Evolutionary conservation across 2,888 invertebrate species (phyloP), one percentile per base, ranked within the genome.

Genomic region (Scelioninae gen. 1): DNA sequence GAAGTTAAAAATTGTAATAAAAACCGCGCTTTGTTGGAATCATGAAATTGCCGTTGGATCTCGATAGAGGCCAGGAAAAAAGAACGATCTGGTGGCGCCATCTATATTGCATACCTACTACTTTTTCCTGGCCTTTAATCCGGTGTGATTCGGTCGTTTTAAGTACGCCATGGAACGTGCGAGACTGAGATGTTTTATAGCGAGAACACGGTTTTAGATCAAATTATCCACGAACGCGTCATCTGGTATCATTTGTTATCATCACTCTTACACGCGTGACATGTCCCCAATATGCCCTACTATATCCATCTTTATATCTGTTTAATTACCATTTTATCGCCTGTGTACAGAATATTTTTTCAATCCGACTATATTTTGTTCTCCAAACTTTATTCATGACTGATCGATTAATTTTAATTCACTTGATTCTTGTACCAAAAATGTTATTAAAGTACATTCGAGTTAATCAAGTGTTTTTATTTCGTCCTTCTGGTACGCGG

Each of bases 111-210:
- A 34, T 15, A 15, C 40, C n/a, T 32, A 49, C 31, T 47, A 23
- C 53, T 43, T 8, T 51, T 72, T 55, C 40, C 15, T 72, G 72
- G 53, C 66, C 72, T 60, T 74, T 75, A 10, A 69, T 80, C 74
- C 49, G 62, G 77, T 62, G 66, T 55, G 75, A 47, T 60, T 47
- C 15, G 76, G 84, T 71, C 51, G 51, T 11, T 53, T 49, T 10
- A 13, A 15, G 13, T 0, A 49, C 47, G 38, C n/a, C n/a, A 58
- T 87, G 88, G 87, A 86, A 86, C 86, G 90, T 83, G 90, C 88
- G 90, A 91, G 90, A 91, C 91, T 91, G 90, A 90, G 87, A 90
- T 89, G 89, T 90, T 89, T 89, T 88, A 89, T 68, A 58, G 74
- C 72, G 72, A 66, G 62, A 69, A 51, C 60, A 68, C 66, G 60